Evolutionary conservation across 2,113 vertebrate genomes (phyloP), one percentile per base, ranked within the genome.

Genomic region (Ciconia maguari): DNA sequence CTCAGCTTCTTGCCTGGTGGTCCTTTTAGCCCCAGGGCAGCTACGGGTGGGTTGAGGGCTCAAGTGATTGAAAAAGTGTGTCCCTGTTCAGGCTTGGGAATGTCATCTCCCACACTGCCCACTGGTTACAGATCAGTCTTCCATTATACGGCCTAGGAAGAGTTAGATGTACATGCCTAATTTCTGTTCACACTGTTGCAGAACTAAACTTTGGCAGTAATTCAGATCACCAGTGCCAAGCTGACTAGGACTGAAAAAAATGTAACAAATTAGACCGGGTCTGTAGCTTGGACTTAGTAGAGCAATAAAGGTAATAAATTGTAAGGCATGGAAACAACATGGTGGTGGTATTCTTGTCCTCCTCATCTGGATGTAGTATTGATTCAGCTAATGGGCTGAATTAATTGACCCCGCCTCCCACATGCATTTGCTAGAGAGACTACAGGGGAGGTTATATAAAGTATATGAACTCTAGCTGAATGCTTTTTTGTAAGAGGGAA

Each of bases 281-380:
- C 70, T 94, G 36, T 79, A 72, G 62, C 21, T 91, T 94, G 77
- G 70, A 76, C 7, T 71, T 89, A 36, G 41, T 30, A 60, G n/a
- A 78, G 77, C 77, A 69, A 30, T 83, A 87, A 78, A 78, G 71
- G 54, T 93, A 87, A 79, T 93, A 87, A 87, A 90, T 93, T 78
- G 48, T 68, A 52, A 62, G 54, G 60, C 60, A 71, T 93, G 83
- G 78, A 79, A 90, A 60, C 82, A 90, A 57, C 44, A 38, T 75
- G 78, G 13, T 93, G 74, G 49, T 84, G 68, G 24, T 64, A 38
- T 87, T 95, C 77, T 75, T 81, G 57, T 96, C 57, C 18, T 71
- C 21, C 55, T 93, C 74, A 36, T 94, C 74, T 93, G 84, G 57
- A 71, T 85, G 84, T 85, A 61, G 81, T 82, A 84, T 93, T 84